These are phyloP conservation scores for Galendromus occidentalis DNA, from an alignment of 1,140 invertebrate genomes.

Conservation along the genomic window DNA sequence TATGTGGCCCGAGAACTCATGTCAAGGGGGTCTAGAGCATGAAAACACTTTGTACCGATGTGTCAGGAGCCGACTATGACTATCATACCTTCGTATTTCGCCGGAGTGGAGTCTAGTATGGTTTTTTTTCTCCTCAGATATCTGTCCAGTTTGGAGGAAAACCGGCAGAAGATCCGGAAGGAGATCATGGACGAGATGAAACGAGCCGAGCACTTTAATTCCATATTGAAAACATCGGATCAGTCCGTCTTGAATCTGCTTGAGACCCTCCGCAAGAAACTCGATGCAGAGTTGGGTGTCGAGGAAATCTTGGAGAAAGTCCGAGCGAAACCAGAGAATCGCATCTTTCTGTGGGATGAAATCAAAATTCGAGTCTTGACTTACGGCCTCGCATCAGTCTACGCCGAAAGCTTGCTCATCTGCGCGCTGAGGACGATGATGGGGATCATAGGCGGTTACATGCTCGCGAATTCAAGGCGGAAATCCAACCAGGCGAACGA, in stretches of 20 bases:
- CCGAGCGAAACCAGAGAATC: background rate
- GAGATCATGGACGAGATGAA: background rate
- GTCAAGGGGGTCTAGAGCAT: too few relatives aligned
- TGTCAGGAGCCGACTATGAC: too few relatives aligned
- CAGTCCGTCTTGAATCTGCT: background rate
- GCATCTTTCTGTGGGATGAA: background rate
- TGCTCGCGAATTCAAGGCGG: background rate
- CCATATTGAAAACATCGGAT: background rate
- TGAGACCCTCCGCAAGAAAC: background rate
- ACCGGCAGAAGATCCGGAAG: too few relatives aligned
- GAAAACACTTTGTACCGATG: too few relatives aligned
- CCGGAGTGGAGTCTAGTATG: too few relatives aligned
- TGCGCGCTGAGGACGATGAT: background rate
- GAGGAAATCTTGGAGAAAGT: background rate
- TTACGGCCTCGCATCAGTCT: background rate
- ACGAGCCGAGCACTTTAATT: background rate
- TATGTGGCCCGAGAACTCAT: too few relatives aligned
- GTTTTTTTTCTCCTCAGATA: too few relatives aligned
- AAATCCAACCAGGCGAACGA: background rate
- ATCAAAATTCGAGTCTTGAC: background rate
- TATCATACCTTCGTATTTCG: too few relatives aligned
- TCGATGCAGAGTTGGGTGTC: background rate
- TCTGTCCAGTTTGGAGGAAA: too few relatives aligned
- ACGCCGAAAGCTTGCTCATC: background rate
- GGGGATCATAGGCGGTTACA: background rate